Conservation (phyloP, 2,113 vertebrate genomes). For the Neotragus pygmaeus region DNA sequence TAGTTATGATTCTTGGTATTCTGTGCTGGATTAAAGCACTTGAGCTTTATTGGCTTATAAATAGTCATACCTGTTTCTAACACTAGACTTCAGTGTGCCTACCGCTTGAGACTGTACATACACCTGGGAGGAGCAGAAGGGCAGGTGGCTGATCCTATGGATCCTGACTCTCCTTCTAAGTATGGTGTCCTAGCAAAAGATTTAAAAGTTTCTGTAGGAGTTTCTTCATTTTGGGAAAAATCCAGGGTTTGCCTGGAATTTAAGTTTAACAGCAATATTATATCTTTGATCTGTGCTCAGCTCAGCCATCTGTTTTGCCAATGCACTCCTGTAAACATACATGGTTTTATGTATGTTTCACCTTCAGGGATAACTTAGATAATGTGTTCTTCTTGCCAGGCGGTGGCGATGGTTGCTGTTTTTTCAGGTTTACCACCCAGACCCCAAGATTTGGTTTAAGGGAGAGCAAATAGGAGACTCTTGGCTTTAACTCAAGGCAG, state of each 20-base stretch:
- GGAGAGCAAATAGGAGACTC: neutral
- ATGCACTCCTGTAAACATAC: neutral
- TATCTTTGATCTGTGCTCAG: neutral
- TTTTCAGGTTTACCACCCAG: constrained; percentile 21
- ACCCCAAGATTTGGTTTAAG: neutral
- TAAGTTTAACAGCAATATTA: constrained; percentile 6
- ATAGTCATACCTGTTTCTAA: constrained; percentile 34
- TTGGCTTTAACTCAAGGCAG: constrained; percentile 18
- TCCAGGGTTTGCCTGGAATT: neutral
- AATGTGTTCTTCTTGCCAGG: constrained; percentile 56
- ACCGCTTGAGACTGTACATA: neutral
- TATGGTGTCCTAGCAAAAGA: neutral
- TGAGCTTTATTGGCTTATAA: constrained; percentile 14
- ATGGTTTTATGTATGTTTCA: constrained; percentile 35
- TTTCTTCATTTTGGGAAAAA: constrained; percentile 34
- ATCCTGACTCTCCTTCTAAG: neutral
- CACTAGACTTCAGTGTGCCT: neutral
- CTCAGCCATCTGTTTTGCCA: neutral
- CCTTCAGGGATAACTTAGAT: constrained; percentile 14
- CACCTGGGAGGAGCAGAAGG: neutral
- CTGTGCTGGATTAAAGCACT: neutral
- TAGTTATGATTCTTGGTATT: neutral
- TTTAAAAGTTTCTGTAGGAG: neutral
- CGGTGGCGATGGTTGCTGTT: neutral
- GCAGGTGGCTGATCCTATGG: neutral